These are phyloP conservation scores for Hypsopygia costalis DNA, from an alignment of 2,888 invertebrate species.

Conservation along the genomic window DNA sequence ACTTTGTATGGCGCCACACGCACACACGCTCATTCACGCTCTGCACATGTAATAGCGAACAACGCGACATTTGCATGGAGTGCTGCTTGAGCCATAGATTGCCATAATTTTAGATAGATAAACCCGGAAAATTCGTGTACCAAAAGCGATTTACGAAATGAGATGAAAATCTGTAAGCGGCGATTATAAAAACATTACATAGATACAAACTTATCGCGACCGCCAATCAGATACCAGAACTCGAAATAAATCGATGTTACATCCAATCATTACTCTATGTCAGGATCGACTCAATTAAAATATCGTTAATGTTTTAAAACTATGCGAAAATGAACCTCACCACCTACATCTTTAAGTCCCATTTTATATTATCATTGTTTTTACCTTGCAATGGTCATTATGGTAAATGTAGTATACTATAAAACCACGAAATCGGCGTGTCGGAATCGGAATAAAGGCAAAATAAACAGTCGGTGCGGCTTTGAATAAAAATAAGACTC, in stretches of 20 bases:
- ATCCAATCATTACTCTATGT: slow-evolving; percentile 80
- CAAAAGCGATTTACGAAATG: slow-evolving; percentile 27
- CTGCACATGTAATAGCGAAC: too few species aligned
- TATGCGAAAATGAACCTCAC: slow-evolving; percentile 54
- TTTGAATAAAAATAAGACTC: slow-evolving; percentile 50
- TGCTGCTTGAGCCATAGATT: too few species aligned
- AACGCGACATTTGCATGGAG: too few species aligned
- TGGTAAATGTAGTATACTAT: slow-evolving; percentile 73
- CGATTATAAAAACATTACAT: slow-evolving; percentile 76
- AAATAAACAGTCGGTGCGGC: slow-evolving; percentile 71
- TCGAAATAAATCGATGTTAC: slow-evolving; percentile 79
- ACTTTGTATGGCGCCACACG: too few species aligned
- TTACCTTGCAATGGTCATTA: slow-evolving; percentile 75
- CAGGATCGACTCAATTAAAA: slow-evolving; percentile 80
- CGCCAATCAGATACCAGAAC: slow-evolving; percentile 79
- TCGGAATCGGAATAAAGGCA: slow-evolving; percentile 75
- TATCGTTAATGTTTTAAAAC: slow-evolving; percentile 69
- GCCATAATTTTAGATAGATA: neutral
- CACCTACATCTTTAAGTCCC: slow-evolving; percentile 29
- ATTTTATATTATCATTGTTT: slow-evolving; percentile 35
- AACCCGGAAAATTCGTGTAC: slow-evolving; percentile 3
- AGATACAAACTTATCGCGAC: slow-evolving; percentile 74
- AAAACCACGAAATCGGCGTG: slow-evolving; percentile 78
- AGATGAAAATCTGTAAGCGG: slow-evolving; percentile 45
- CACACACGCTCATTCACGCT: too few species aligned